Evolutionary conservation across 2,888 invertebrate genomes (phyloP).

Genomic region (Hypomecis atomaria): DNA sequence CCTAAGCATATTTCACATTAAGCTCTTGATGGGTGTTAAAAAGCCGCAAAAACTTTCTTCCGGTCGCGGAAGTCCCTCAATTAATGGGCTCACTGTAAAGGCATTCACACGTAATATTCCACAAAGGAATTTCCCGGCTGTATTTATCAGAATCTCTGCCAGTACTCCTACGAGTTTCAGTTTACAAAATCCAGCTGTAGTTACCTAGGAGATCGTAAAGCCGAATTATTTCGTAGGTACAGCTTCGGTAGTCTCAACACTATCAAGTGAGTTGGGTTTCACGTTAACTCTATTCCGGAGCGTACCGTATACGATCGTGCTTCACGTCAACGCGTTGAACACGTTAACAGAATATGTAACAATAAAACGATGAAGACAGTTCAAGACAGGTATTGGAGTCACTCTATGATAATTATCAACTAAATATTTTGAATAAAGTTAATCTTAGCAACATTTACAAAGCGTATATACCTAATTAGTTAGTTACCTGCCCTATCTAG

Average conservation of each 20-base stretch:
- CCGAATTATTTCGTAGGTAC: constrained; percentile 1
- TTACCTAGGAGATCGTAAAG: not conserved
- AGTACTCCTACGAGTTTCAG: not conserved
- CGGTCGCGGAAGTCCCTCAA: constrained; percentile 30
- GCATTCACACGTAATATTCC: constrained; percentile 13
- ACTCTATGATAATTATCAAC: too few species aligned
- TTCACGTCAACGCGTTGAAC: too few species aligned
- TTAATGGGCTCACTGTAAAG: constrained; percentile 30
- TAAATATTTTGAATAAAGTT: too few species aligned
- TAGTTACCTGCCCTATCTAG: too few species aligned
- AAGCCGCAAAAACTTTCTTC: constrained; percentile 35
- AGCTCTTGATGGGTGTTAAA: constrained; percentile 43
- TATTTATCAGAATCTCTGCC: not conserved
- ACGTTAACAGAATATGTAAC: too few species aligned
- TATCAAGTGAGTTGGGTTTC: not conserved
- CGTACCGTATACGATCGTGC: not conserved
- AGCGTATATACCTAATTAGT: too few species aligned
- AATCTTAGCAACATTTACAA: too few species aligned
- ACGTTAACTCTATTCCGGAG: not conserved
- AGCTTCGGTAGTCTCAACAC: not conserved
- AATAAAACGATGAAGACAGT: too few species aligned
- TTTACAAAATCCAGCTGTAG: not conserved
- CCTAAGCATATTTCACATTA: constrained; percentile 38
- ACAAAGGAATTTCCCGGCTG: not conserved
- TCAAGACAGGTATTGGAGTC: too few species aligned